phyloP scores from a whole-genome alignment of 2,797 vertebrate species.

The Alectoris magna region DNA sequence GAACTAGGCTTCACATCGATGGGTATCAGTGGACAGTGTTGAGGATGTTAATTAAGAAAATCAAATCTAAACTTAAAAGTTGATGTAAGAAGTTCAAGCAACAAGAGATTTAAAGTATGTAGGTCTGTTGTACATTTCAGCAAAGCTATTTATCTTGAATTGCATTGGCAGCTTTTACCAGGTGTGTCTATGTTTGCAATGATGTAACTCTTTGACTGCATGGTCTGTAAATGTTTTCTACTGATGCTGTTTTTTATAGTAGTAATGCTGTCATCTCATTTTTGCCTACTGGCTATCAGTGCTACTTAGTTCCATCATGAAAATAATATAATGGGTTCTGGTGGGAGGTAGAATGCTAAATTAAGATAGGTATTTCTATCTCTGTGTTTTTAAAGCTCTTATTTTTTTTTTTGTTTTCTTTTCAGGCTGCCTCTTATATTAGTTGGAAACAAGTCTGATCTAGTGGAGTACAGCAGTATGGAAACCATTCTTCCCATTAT shows the following conservation, averaged over 20 bases:
- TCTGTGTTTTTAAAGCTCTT: slow-evolving; percentile 29
- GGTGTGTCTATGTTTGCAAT: slow-evolving; percentile 7
- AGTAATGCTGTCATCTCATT: not conserved
- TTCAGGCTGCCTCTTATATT: slow-evolving; percentile 94
- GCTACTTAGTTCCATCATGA: not conserved
- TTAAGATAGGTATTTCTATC: not conserved
- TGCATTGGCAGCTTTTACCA: slow-evolving; percentile 10
- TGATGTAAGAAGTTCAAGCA: slow-evolving; percentile 57
- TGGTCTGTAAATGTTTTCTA: not conserved
- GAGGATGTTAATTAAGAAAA: slow-evolving; percentile 49
- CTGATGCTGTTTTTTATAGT: not conserved
- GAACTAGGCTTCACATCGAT: slow-evolving; percentile 26
- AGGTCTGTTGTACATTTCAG: slow-evolving; percentile 36
- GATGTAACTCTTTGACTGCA: not conserved
- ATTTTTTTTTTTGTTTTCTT: slow-evolving; percentile 4
- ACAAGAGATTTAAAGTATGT: slow-evolving; percentile 39
- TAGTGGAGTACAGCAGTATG: slow-evolving; percentile 97
- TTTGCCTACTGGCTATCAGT: not conserved
- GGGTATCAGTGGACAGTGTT: slow-evolving; percentile 33
- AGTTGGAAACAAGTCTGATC: slow-evolving; percentile 97
- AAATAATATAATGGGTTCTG: not conserved
- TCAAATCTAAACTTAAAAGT: slow-evolving; percentile 51
- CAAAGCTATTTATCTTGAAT: slow-evolving; percentile 28
- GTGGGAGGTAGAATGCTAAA: not conserved
- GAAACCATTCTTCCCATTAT: slow-evolving; percentile 96